phyloP scores from a whole-genome alignment of 2,888 invertebrate genomes.

The Sminthurides aquaticus region DNA sequence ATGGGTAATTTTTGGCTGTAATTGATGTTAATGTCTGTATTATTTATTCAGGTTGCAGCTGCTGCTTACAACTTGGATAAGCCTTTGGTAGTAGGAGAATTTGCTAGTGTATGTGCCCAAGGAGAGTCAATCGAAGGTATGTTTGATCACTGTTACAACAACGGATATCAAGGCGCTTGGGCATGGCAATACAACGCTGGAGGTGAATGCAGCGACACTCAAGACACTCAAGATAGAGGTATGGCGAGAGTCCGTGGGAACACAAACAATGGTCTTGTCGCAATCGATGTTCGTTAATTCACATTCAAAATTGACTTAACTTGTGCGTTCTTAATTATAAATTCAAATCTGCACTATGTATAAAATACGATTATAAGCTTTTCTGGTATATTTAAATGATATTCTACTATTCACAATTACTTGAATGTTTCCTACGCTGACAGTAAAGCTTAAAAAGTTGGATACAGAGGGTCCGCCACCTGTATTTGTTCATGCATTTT shows the following conservation, averaged over 20 bases:
- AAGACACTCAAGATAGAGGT: slow-evolving; percentile 34
- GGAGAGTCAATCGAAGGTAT: slow-evolving; percentile 32
- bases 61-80: slow-evolving; percentile 38
- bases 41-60: slow-evolving; percentile 26
- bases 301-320: too few species aligned
- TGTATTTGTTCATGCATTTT: too few species aligned
- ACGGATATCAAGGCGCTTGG: slow-evolving; percentile 39
- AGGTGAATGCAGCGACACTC: slow-evolving; percentile 39
- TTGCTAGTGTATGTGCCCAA: slow-evolving; percentile 35
- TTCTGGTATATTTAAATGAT: too few species aligned
- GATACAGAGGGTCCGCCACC: too few species aligned
- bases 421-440: too few species aligned
- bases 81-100: slow-evolving; percentile 44
- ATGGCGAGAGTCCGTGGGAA: slow-evolving; percentile 26
- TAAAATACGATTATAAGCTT: too few species aligned
- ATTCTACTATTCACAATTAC: too few species aligned
- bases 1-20: too few species aligned
- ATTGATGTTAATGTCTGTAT: too few species aligned
- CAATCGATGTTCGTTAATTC: slow-evolving; percentile 12
- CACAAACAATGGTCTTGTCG: slow-evolving; percentile 25
- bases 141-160: slow-evolving; percentile 36
- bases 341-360: too few species aligned
- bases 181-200: slow-evolving; percentile 42
- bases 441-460: too few species aligned
- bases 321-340: too few species aligned